Conservation (phyloP, 2,113 vertebrate genomes). For the Hippocampus guttulatus region DNA sequence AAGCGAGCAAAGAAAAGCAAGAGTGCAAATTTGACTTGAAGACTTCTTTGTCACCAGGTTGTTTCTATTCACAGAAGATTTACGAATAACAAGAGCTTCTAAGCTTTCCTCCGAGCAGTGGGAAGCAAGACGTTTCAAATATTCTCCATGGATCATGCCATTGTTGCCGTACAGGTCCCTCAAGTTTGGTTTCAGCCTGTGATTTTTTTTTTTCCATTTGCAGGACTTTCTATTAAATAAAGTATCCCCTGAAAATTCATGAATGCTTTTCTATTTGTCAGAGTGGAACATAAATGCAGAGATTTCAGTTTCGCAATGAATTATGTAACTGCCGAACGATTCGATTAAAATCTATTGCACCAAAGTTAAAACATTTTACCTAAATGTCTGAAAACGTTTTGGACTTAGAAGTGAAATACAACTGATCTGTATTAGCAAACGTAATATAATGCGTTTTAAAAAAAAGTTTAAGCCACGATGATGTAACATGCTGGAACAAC, state of each 20-base stretch:
- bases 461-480: no score
- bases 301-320: not conserved
- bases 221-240: conserved; percentile 2
- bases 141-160: not conserved
- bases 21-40: conserved; percentile 23
- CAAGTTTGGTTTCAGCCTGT: not conserved
- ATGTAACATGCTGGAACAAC: no score
- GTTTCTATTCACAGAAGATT: not conserved
- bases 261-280: not conserved
- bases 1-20: conserved; percentile 29
- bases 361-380: no score
- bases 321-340: no score
- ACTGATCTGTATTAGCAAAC: no score
- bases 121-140: not conserved
- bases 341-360: no score
- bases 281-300: no score
- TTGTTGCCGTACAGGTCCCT: not conserved
- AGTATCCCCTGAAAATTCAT: not conserved
- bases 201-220: not conserved
- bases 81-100: not conserved
- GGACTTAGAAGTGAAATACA: no score
- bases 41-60: not conserved
- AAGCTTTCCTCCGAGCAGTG: not conserved
- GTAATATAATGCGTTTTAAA: no score
- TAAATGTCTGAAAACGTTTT: no score